Percentiles rank a stretch among this genome's conserved stretches.
These are phyloP conservation scores for Dryoscopus gambensis DNA, from an alignment of 2,113 vertebrate genomes.

Conservation along the genomic window DNA sequence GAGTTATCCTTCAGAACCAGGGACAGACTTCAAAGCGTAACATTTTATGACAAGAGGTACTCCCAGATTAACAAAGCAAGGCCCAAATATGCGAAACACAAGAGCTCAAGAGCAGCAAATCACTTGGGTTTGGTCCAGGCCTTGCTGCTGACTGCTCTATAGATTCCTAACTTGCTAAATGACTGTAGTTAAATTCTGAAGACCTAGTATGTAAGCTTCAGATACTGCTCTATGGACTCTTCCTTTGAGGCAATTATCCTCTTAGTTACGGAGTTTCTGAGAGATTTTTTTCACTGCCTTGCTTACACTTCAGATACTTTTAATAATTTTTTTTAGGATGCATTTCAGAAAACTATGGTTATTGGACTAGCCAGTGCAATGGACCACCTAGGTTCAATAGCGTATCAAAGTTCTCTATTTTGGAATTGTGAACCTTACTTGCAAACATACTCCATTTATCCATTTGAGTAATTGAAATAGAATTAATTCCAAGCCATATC, in stretches of 20 bases:
- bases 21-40: neutral
- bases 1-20: slow-evolving; percentile 17
- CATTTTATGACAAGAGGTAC: neutral
- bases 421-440: neutral
- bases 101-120: neutral
- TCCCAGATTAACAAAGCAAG: neutral
- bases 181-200: neutral
- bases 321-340: neutral
- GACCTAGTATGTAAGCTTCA: neutral
- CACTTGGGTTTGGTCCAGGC: neutral
- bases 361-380: neutral
- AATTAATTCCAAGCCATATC: neutral
- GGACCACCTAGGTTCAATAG: neutral
- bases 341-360: neutral
- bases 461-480: neutral
- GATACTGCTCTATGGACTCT: neutral
- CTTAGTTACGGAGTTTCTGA: neutral
- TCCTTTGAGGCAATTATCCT: neutral
- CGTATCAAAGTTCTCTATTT: neutral
- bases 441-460: neutral
- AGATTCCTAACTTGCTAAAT: neutral
- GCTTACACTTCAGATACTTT: neutral
- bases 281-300: neutral
- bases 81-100: neutral
- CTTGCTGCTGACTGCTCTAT: neutral